These are phyloP conservation scores for Apamea sordens DNA, from an alignment of 2,888 invertebrate species.

Conservation along the genomic window DNA sequence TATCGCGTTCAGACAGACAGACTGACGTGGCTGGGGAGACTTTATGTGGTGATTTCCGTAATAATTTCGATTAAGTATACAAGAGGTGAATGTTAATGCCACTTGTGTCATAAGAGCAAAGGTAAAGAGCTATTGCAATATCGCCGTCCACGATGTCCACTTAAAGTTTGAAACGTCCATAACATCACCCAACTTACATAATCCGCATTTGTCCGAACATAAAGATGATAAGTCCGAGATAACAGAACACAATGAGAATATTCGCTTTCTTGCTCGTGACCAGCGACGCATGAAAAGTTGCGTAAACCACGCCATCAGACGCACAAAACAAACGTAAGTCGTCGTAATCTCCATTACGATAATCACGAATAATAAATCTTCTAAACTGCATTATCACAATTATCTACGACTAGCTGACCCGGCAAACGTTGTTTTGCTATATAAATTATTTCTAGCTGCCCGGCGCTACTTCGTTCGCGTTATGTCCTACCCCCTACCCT, in stretches of 20 bases:
- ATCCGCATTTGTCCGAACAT: conserved; percentile 60
- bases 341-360: too few species aligned
- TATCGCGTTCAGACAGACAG: not conserved
- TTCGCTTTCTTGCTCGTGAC: conserved; percentile 76
- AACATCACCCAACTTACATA: conserved; percentile 56
- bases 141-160: conserved; percentile 20
- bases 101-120: not conserved
- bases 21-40: not conserved
- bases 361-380: conserved; percentile 37
- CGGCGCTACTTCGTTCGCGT: too few species aligned
- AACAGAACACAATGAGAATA: conserved; percentile 67
- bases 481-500: too few species aligned
- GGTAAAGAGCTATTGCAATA: not conserved
- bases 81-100: conserved; percentile 10
- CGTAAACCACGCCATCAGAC: conserved; percentile 72
- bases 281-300: conserved; percentile 74
- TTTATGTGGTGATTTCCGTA: conserved; percentile 7
- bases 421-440: too few species aligned
- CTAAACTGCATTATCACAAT: conserved; percentile 40
- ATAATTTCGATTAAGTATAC: conserved; percentile 1
- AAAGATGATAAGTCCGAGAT: conserved; percentile 60
- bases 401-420: conserved; percentile 3
- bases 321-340: conserved; percentile 59
- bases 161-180: conserved; percentile 35
- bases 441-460: too few species aligned